These are phyloP conservation scores for Drosophila suboccidentalis DNA, from an alignment of 2,888 invertebrate species.

Conservation along the genomic window DNA sequence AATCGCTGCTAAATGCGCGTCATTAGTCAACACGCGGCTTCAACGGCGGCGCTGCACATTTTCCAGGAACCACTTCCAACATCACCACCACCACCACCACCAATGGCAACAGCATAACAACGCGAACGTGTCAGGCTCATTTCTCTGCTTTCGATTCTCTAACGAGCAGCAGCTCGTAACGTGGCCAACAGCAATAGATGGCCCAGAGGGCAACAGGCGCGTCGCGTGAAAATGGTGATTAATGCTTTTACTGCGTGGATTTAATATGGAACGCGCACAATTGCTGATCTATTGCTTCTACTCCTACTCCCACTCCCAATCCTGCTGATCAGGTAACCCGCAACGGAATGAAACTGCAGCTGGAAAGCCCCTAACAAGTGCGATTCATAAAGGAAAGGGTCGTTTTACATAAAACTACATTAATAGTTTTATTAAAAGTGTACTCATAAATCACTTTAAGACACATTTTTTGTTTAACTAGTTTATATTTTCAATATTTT, in stretches of 20 bases:
- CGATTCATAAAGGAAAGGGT: slow-evolving; percentile 62
- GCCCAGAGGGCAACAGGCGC: slow-evolving; percentile 48
- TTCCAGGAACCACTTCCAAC: slow-evolving; percentile 66
- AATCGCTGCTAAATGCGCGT: slow-evolving; percentile 81
- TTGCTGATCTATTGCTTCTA: slow-evolving; percentile 8
- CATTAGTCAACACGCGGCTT: slow-evolving; percentile 76
- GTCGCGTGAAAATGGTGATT: slow-evolving; percentile 81
- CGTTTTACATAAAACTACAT: not conserved
- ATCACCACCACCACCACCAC: no score
- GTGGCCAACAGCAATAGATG: slow-evolving; percentile 1
- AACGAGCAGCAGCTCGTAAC: slow-evolving; percentile 39
- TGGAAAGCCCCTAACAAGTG: slow-evolving; percentile 71
- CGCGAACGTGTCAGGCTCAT: slow-evolving; percentile 42
- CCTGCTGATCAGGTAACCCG: slow-evolving; percentile 56
- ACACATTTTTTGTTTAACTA: no score
- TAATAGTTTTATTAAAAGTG: not conserved
- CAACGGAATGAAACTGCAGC: slow-evolving; percentile 45
- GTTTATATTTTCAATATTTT: no score
- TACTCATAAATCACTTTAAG: no score
- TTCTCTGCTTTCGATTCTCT: slow-evolving; percentile 36
- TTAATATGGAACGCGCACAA: slow-evolving; percentile 74
- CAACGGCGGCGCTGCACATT: slow-evolving; percentile 53
- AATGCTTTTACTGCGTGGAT: slow-evolving; percentile 75
- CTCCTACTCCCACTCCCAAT: not conserved
- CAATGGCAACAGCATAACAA: slow-evolving; percentile 9